These are phyloP conservation scores for Semnopithecus entellus DNA, from an alignment of 2,113 vertebrate species.

Conservation along the genomic window DNA sequence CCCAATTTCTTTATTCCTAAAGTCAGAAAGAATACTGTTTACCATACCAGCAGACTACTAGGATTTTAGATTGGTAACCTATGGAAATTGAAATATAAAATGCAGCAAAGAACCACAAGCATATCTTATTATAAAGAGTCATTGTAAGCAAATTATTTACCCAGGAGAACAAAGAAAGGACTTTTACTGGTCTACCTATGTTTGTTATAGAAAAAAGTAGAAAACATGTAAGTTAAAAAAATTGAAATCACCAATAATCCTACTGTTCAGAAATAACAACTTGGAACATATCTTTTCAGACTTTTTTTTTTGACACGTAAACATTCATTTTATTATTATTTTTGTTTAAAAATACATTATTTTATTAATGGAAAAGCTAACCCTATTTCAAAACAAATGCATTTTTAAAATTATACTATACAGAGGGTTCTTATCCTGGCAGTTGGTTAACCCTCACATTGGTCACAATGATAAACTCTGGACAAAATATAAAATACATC, in stretches of 20 bases:
- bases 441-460: neutral
- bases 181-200: constrained; percentile 65
- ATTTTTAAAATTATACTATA: neutral
- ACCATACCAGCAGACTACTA: neutral
- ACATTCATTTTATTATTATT: neutral
- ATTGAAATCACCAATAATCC: neutral
- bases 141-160: neutral
- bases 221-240: neutral
- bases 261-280: neutral
- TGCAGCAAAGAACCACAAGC: neutral
- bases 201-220: neutral
- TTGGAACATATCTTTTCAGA: neutral
- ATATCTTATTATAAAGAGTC: neutral
- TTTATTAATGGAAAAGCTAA: constrained; percentile 18
- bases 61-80: neutral
- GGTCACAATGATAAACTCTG: neutral
- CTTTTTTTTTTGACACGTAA: neutral
- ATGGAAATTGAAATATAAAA: constrained; percentile 6
- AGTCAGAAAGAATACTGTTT: constrained; percentile 41
- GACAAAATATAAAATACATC: neutral
- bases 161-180: neutral
- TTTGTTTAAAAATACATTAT: neutral
- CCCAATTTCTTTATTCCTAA: constrained; percentile 33
- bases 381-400: neutral
- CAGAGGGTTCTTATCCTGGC: neutral